These are phyloP conservation scores for Agrilus biguttatus DNA, from an alignment of 2,888 invertebrate species.

Conservation along the genomic window DNA sequence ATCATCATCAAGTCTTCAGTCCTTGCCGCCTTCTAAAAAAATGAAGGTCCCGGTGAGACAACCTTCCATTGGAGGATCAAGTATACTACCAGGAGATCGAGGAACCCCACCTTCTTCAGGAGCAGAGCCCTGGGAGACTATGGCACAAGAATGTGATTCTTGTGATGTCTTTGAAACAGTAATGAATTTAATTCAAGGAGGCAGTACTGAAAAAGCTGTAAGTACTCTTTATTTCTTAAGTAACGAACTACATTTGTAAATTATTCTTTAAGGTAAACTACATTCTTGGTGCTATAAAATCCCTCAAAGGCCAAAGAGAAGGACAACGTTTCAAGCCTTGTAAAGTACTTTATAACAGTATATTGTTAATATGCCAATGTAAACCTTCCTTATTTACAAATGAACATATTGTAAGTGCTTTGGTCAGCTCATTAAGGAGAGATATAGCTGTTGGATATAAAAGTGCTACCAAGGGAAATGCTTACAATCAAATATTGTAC, in stretches of 20 bases:
- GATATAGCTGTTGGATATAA: conserved; percentile 59
- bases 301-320: conserved; percentile 59
- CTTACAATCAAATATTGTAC: conserved; percentile 64
- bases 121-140: conserved; percentile 52
- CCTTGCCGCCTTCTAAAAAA: conserved; percentile 46
- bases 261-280: conserved; percentile 42
- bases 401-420: conserved; percentile 60
- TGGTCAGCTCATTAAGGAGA: conserved; percentile 68
- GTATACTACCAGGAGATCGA: conserved; percentile 18
- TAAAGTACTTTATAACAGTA: conserved; percentile 56
- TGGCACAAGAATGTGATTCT: conserved; percentile 68
- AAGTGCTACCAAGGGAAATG: conserved; percentile 54
- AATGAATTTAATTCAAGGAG: conserved; percentile 58
- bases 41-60: conserved; percentile 33
- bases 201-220: conserved; percentile 67
- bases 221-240: conserved; percentile 10
- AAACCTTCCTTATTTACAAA: conserved; percentile 63
- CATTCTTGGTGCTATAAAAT: conserved; percentile 77
- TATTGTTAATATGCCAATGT: conserved; percentile 69
- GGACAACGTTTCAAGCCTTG: conserved; percentile 74
- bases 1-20: conserved; percentile 33
- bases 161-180: conserved; percentile 63
- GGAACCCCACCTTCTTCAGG: conserved; percentile 15
- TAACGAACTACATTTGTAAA: neutral
- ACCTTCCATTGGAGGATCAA: conserved; percentile 20